phyloP scores from a whole-genome alignment of 2,113 vertebrate genomes.

The Lethenteron camtschaticum region DNA sequence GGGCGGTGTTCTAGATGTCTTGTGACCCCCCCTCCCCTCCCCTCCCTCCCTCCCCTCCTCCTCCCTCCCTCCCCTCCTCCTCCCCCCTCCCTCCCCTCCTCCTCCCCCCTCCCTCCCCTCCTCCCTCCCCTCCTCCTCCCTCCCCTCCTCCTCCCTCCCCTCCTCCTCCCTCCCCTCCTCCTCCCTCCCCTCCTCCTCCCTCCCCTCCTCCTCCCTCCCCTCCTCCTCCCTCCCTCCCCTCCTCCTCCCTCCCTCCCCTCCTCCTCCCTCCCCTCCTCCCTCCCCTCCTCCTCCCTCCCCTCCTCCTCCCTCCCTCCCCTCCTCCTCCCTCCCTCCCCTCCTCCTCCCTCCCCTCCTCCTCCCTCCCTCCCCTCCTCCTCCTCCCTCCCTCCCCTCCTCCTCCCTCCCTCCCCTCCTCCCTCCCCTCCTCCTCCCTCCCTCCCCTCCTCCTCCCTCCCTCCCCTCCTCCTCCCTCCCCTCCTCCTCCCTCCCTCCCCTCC shows the following conservation, averaged over 20 bases:
- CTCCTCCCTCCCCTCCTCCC: background rate
- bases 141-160: background rate
- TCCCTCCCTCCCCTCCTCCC: background rate
- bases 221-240: background rate
- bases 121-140: background rate
- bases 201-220: background rate
- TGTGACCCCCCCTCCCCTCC: no score
- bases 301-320: background rate
- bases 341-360: background rate
- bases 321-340: background rate
- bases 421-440: background rate
- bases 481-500: background rate
- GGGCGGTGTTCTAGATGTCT: no score
- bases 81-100: background rate
- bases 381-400: background rate
- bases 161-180: background rate
- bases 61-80: background rate
- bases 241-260: background rate
- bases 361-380: background rate
- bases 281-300: background rate
- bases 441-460: no score
- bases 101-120: background rate
- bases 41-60: background rate
- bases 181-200: background rate
- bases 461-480: no score